These are phyloP conservation scores for Temnopleurus reevesii DNA, from an alignment of 53 echinoderm and acorn worm genomes.

Conservation along the genomic window DNA sequence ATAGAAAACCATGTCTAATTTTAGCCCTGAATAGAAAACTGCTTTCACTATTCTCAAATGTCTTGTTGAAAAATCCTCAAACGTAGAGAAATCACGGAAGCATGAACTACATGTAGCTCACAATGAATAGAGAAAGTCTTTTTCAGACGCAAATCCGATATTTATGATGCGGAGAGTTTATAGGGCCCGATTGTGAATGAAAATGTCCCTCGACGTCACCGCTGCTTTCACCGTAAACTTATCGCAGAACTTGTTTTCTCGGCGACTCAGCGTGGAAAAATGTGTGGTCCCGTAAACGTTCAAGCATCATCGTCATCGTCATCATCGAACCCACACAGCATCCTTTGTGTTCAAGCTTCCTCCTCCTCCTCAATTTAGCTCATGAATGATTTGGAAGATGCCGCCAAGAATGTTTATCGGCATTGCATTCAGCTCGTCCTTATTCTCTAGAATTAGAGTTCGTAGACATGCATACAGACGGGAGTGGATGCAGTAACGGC, in stretches of 20 bases:
- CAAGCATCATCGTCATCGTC: neutral
- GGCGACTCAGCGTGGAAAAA: neutral
- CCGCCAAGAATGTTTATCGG: neutral
- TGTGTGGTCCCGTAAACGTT: constrained; percentile 19
- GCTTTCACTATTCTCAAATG: neutral
- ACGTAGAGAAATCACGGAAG: constrained; percentile 9
- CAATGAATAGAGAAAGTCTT: constrained; percentile 15
- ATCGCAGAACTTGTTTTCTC: neutral
- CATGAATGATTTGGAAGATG: constrained; percentile 20
- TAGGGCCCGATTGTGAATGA: constrained; percentile 8
- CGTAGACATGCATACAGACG: neutral
- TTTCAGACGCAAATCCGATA: constrained; percentile 28
- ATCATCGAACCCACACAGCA: constrained; percentile 18
- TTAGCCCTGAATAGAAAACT: neutral
- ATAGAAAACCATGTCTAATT: neutral
- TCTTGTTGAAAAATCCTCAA: neutral
- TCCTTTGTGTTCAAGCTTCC: constrained; percentile 31
- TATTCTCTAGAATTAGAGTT: neutral
- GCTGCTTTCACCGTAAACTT: neutral
- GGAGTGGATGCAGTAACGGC: neutral
- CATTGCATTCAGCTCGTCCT: constrained; percentile 6
- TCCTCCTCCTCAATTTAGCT: constrained; percentile 30
- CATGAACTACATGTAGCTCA: neutral
- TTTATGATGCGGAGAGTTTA: neutral
- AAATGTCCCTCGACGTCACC: constrained; percentile 1